Conservation (phyloP, 2,888 invertebrate genomes). For the Tetanocera ferruginea region DNA sequence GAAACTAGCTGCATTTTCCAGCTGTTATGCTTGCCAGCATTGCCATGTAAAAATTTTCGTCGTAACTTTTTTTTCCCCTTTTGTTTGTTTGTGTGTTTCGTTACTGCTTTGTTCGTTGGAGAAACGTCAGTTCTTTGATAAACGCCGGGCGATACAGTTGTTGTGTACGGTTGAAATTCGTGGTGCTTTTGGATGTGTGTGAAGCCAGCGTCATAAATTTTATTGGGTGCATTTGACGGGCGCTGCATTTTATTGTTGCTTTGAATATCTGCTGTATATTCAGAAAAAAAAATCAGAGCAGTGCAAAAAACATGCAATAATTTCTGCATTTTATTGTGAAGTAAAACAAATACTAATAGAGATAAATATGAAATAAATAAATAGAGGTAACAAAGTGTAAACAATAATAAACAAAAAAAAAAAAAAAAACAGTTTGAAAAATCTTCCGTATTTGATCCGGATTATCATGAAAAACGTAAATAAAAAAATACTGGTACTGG, state of each 20-base stretch:
- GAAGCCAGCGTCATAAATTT: background rate
- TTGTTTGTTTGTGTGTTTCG: background rate
- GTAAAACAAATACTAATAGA: too few relatives aligned
- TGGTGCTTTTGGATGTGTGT: background rate
- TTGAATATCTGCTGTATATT: too few relatives aligned
- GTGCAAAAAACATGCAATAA: background rate
- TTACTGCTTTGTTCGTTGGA: background rate
- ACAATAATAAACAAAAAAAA: too few relatives aligned
- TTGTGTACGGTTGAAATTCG: background rate
- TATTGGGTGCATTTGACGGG: background rate
- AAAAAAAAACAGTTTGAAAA: too few relatives aligned
- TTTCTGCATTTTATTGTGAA: too few relatives aligned
- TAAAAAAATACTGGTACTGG: too few relatives aligned
- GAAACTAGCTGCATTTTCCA: conserved; percentile 3
- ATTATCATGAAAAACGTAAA: too few relatives aligned
- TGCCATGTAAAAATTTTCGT: background rate
- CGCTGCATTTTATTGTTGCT: background rate
- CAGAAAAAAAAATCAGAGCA: background rate
- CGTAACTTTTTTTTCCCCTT: background rate
- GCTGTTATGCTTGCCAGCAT: background rate
- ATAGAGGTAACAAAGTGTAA: too few relatives aligned
- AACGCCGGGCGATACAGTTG: background rate
- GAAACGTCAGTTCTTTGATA: conserved; percentile 9
- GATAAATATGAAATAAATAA: too few relatives aligned
- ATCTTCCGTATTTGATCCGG: too few relatives aligned